Conservation (phyloP, 2,888 invertebrate genomes). For the Sycophila texana region DNA sequence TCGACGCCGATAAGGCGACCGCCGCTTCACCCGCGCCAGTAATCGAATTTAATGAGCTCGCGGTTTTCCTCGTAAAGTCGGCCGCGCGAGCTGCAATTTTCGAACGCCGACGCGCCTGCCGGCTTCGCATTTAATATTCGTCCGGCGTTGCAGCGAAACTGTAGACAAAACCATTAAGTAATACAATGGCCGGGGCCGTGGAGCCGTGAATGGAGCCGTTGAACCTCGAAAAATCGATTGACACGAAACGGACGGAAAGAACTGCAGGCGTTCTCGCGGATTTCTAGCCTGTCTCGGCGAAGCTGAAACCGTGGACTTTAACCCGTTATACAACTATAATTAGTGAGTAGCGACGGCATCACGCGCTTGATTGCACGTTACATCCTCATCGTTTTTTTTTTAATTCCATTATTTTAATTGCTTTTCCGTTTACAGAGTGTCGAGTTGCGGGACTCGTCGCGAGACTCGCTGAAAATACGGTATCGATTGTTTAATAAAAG, state of each 20-base stretch:
- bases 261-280: background rate
- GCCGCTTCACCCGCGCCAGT: background rate
- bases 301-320: background rate
- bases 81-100: background rate
- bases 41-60: background rate
- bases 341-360: too few species aligned
- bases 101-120: background rate
- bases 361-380: too few species aligned
- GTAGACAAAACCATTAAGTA: slow-evolving; percentile 43
- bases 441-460: too few species aligned
- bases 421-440: background rate
- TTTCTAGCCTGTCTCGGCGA: background rate
- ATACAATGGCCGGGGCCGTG: slow-evolving; percentile 23
- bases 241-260: slow-evolving; percentile 37
- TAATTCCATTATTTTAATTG: too few species aligned
- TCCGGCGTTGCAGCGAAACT: slow-evolving; percentile 12
- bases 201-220: slow-evolving; percentile 47
- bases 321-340: too few species aligned
- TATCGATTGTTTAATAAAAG: too few species aligned
- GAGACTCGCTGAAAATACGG: too few species aligned
- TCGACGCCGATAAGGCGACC: background rate
- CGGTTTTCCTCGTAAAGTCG: background rate
- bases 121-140: slow-evolving; percentile 18
- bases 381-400: too few species aligned
- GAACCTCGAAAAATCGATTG: slow-evolving; percentile 54